phyloP scores from a whole-genome alignment of 2,888 invertebrate species.

The Philopedon plagiatum region DNA sequence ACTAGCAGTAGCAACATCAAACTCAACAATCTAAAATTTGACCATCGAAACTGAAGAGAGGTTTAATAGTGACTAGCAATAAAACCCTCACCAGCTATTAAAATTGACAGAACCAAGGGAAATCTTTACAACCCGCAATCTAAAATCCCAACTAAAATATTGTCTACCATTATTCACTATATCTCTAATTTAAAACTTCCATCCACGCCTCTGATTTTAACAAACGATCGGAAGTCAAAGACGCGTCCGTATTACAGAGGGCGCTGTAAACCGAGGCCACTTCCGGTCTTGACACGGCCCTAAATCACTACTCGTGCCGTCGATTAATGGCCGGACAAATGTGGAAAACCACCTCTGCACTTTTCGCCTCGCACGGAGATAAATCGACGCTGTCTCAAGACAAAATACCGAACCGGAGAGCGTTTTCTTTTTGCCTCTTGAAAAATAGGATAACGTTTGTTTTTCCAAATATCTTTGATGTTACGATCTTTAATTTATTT shows the following conservation, averaged over 20 bases:
- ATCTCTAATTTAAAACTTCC: no score
- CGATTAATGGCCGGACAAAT: conserved; percentile 69
- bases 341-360: conserved; percentile 68
- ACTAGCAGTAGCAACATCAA: no score
- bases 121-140: no score
- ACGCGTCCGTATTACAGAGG: conserved; percentile 66
- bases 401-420: not conserved
- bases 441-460: not conserved
- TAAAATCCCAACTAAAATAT: no score
- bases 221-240: conserved; percentile 68
- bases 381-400: conserved; percentile 19
- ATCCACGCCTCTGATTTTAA: conserved; percentile 17
- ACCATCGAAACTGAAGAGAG: no score
- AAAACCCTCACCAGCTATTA: no score
- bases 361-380: conserved; percentile 53
- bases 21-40: no score
- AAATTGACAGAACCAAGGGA: no score
- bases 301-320: conserved; percentile 66
- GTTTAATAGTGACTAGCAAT: no score
- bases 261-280: conserved; percentile 63
- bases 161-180: no score
- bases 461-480: no score
- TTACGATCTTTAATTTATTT: no score
- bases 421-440: not conserved
- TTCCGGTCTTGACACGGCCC: conserved; percentile 68